Conservation (phyloP, 2,888 invertebrate genomes). For the Lasioglossum leucozonium region DNA sequence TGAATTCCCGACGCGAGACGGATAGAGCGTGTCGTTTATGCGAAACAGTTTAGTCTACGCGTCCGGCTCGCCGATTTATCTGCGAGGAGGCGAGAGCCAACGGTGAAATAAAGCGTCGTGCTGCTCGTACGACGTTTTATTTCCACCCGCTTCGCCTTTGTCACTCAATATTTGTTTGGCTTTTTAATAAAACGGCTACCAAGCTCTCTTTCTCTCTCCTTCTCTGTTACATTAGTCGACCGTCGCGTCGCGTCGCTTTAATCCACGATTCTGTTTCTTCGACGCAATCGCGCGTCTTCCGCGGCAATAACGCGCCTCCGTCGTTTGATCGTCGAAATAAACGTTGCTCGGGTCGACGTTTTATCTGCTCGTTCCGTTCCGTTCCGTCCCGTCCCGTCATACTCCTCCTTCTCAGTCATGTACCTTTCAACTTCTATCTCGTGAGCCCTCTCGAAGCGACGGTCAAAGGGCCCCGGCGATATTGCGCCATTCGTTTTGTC, state of each 20-base stretch:
- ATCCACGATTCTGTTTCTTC: conserved; percentile 38
- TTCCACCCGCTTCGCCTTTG: conserved; percentile 23
- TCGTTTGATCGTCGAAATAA: conserved; percentile 29
- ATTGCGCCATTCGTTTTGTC: conserved; percentile 40
- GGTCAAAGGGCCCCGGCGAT: conserved; percentile 29
- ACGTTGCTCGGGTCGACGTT: conserved; percentile 27
- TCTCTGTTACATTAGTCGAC: background rate
- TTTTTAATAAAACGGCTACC: conserved; percentile 7
- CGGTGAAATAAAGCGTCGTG: conserved; percentile 26
- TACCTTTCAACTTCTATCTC: conserved; percentile 36
- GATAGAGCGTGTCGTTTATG: conserved; percentile 47
- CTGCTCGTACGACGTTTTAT: conserved; percentile 34
- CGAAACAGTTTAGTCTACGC: conserved; percentile 50
- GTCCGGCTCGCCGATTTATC: conserved; percentile 41
- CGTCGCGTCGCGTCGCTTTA: background rate
- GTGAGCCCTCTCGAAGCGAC: background rate
- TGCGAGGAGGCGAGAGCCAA: conserved; percentile 17
- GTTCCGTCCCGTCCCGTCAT: background rate
- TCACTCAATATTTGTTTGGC: conserved; percentile 5
- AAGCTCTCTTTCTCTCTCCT: background rate
- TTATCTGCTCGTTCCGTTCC: background rate
- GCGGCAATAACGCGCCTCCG: background rate
- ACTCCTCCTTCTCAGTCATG: background rate
- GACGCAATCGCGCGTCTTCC: conserved; percentile 18
- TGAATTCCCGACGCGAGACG: conserved; percentile 34